Percentiles rank a stretch among this genome's conserved stretches.
These are phyloP conservation scores for Psix sp. DNA, from an alignment of 1,140 invertebrate species.

Conservation along the genomic window DNA sequence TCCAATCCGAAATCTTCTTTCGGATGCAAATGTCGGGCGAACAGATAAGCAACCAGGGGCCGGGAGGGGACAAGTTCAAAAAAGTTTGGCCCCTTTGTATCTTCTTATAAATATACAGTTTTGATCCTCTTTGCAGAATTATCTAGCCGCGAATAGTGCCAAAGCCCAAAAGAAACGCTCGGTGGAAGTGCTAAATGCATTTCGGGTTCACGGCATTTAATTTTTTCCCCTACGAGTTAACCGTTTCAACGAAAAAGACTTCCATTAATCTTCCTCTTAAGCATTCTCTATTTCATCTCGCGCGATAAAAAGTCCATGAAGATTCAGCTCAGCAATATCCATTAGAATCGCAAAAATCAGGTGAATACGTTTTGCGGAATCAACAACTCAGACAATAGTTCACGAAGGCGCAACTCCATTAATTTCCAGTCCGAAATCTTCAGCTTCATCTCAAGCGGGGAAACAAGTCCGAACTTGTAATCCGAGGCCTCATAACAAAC, in stretches of 20 bases:
- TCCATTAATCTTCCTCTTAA: conserved; percentile 21
- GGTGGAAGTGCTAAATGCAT: background rate
- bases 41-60: conserved; percentile 14
- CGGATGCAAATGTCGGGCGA: conserved; percentile 27
- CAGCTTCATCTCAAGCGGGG: conserved; percentile 16
- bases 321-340: conserved; percentile 13
- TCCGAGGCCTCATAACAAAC: conserved; percentile 27
- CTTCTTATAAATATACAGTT: too few species aligned
- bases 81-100: conserved; percentile 3
- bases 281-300: conserved; percentile 37
- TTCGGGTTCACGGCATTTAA: background rate
- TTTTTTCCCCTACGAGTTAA: background rate
- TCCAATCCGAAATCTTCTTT: conserved; percentile 29
- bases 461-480: conserved; percentile 24
- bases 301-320: conserved; percentile 25
- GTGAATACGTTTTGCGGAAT: conserved; percentile 22
- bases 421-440: conserved; percentile 38
- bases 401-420: conserved; percentile 22
- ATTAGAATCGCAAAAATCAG: conserved; percentile 38
- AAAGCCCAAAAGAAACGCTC: too few species aligned
- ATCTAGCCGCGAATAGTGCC: too few species aligned
- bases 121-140: too few species aligned
- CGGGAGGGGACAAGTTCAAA: conserved; percentile 27
- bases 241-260: conserved; percentile 6
- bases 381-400: conserved; percentile 20